Percentiles rank a stretch among this genome's conserved stretches.
phyloP scores from a whole-genome alignment of 2,888 invertebrate species.

The Melanotus villosus region DNA sequence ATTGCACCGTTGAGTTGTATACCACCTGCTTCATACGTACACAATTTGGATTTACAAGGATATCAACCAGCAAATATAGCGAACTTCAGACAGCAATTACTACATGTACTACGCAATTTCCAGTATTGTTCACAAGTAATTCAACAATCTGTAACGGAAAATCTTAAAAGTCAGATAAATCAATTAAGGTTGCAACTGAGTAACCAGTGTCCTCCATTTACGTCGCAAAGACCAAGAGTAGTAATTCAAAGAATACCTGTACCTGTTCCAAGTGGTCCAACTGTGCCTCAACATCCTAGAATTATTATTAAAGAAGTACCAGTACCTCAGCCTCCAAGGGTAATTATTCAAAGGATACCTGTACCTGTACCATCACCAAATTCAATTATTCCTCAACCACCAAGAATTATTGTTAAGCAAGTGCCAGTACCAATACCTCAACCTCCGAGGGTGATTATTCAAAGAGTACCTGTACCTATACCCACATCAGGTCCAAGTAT shows the following conservation, averaged over 20 bases:
- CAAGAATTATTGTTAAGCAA: slow-evolving; percentile 17
- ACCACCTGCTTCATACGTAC: neutral
- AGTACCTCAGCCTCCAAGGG: slow-evolving; percentile 11
- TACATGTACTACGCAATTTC: neutral
- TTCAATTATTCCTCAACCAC: slow-evolving; percentile 16
- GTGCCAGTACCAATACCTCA: slow-evolving; percentile 2
- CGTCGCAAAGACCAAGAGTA: slow-evolving; percentile 5
- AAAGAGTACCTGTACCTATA: neutral
- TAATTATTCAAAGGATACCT: slow-evolving; percentile 22
- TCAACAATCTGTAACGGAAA: neutral
- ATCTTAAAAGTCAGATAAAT: neutral
- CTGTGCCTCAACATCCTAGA: slow-evolving; percentile 9
- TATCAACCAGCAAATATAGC: neutral
- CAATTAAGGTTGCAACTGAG: neutral
- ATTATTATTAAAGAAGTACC: slow-evolving; percentile 7
- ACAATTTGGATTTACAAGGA: neutral
- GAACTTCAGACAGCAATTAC: neutral
- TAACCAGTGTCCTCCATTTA: too few relatives aligned
- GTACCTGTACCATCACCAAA: neutral
- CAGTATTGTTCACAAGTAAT: neutral
- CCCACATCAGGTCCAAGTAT: too few relatives aligned
- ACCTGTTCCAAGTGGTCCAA: neutral
- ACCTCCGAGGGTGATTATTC: neutral
- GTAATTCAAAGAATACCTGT: slow-evolving; percentile 10
- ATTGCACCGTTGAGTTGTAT: neutral